Evolutionary conservation across 2,888 invertebrate species (phyloP).

Genomic region (Lapara coniferarum): DNA sequence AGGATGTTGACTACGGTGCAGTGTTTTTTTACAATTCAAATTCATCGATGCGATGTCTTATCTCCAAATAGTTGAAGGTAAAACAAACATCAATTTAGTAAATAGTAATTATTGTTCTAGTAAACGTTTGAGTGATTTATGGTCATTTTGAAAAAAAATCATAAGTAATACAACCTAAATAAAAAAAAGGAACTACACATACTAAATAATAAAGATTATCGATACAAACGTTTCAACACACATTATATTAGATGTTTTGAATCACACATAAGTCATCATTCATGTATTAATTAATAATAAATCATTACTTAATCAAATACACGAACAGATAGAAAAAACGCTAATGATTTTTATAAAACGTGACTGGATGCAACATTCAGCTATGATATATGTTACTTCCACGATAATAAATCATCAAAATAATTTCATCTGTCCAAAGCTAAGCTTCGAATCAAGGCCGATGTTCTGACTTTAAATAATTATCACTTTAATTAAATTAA

Average conservation of each 20-base stretch:
- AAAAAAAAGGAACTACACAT: neutral
- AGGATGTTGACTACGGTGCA: no score
- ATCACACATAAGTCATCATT: constrained; percentile 12
- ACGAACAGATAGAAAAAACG: constrained; percentile 41
- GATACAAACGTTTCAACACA: neutral
- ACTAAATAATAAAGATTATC: neutral
- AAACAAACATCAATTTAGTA: neutral
- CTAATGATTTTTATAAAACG: constrained; percentile 45
- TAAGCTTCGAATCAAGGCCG: constrained; percentile 14
- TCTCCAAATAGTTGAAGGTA: no score
- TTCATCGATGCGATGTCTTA: no score
- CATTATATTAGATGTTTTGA: neutral
- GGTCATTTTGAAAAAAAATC: neutral
- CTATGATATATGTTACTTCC: constrained; percentile 21
- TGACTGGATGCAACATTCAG: constrained; percentile 41
- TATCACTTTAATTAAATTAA: constrained; percentile 9
- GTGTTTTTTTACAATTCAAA: no score
- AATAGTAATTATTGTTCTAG: neutral
- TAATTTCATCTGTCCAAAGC: constrained; percentile 14
- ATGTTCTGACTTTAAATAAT: constrained; percentile 14
- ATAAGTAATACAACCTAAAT: neutral
- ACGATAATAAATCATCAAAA: constrained; percentile 19
- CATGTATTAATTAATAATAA: constrained; percentile 33
- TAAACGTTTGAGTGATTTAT: neutral
- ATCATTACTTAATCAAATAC: constrained; percentile 44